Conservation (phyloP, 2,888 invertebrate genomes). For the Plebejus argus region DNA sequence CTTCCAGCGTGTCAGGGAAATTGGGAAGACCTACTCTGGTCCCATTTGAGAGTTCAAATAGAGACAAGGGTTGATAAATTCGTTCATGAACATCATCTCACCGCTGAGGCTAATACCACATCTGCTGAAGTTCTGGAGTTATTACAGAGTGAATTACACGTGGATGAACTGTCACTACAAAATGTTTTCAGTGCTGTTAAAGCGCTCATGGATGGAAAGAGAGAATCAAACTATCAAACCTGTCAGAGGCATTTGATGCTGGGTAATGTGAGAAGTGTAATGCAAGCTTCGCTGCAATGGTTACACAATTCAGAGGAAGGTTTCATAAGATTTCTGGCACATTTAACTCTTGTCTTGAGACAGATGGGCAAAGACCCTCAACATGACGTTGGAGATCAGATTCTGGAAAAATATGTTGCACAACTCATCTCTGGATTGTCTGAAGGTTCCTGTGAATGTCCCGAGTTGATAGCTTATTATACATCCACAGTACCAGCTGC, state of each 20-base stretch:
- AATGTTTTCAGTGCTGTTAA: slow-evolving; percentile 72
- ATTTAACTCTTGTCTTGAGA: slow-evolving; percentile 90
- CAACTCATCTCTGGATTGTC: slow-evolving; percentile 82
- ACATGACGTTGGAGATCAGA: slow-evolving; percentile 86
- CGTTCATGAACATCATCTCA: slow-evolving; percentile 70
- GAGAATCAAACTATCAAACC: slow-evolving; percentile 84
- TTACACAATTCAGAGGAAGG: slow-evolving; percentile 76
- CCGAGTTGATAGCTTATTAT: slow-evolving; percentile 91
- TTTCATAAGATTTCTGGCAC: slow-evolving; percentile 90
- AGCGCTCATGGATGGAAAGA: slow-evolving; percentile 77
- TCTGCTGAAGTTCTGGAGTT: slow-evolving; percentile 66
- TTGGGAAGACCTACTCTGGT: slow-evolving; percentile 96
- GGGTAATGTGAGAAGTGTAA: slow-evolving; percentile 87
- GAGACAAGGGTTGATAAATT: slow-evolving; percentile 90
- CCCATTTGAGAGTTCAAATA: slow-evolving; percentile 89
- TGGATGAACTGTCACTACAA: slow-evolving; percentile 65
- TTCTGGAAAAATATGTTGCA: slow-evolving; percentile 87
- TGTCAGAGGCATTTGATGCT: slow-evolving; percentile 93
- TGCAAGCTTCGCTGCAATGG: slow-evolving; percentile 86
- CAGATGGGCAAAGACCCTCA: slow-evolving; percentile 87
- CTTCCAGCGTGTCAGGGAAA: slow-evolving; percentile 86
- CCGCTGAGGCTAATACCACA: slow-evolving; percentile 70
- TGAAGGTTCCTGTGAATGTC: slow-evolving; percentile 82
- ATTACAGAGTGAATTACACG: slow-evolving; percentile 62
- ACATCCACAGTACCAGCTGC: slow-evolving; percentile 86